Conservation (phyloP, 2,113 vertebrate species). For the Redunca redunca region DNA sequence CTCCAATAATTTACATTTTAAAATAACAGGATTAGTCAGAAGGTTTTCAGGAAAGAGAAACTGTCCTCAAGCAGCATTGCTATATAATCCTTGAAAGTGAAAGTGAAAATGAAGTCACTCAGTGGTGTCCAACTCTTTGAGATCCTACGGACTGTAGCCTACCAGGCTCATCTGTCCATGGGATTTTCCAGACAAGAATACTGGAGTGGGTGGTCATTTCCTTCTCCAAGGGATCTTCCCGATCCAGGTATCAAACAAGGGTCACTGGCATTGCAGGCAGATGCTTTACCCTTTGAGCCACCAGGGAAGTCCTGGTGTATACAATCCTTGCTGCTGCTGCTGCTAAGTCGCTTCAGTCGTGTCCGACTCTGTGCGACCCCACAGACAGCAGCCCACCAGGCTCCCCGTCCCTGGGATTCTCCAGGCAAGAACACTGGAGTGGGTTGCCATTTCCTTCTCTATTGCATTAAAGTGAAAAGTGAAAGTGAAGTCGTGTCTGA, state of each 20-base stretch:
- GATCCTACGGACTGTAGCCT: not conserved
- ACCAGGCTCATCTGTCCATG: not conserved
- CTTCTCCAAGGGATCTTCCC: not conserved
- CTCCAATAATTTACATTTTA: not conserved
- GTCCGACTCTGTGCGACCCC: too few relatives aligned
- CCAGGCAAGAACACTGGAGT: too few relatives aligned
- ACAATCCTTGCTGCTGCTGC: not conserved
- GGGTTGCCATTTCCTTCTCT: too few relatives aligned
- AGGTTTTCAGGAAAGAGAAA: not conserved
- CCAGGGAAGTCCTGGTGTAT: not conserved
- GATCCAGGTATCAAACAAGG: accelerated
- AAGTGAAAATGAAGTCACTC: not conserved
- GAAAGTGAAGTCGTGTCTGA: too few relatives aligned
- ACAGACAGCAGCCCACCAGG: too few relatives aligned
- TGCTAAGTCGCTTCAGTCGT: too few relatives aligned
- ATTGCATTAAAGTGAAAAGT: too few relatives aligned
- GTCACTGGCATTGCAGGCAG: not conserved
- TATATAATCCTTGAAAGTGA: not conserved
- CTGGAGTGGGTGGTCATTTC: not conserved
- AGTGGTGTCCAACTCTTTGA: not conserved
- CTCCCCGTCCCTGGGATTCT: too few relatives aligned
- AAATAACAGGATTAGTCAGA: not conserved
- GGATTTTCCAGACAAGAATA: not conserved
- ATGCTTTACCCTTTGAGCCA: not conserved
- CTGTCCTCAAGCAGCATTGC: not conserved